Conservation (phyloP, 2,113 vertebrate species). For the Notechis scutatus region DNA sequence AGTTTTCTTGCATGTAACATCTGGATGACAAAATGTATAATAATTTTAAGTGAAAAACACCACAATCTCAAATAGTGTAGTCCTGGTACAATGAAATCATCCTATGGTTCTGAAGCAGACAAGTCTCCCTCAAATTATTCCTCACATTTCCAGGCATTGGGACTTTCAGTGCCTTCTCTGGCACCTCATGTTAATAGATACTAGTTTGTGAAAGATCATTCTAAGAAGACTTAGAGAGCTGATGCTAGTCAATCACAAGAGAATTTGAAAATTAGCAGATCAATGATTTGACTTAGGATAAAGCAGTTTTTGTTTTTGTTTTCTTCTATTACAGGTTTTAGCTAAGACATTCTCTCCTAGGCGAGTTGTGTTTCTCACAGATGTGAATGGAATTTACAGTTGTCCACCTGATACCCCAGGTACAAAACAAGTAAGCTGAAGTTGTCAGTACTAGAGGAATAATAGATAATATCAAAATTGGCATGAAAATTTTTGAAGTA, state of each 20-base stretch:
- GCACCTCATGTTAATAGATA: background rate
- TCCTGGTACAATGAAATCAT: background rate
- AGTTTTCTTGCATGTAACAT: background rate
- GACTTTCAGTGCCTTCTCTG: background rate
- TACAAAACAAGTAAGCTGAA: background rate
- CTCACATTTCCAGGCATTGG: background rate
- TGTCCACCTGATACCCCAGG: background rate
- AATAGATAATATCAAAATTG: background rate
- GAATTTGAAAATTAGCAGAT: background rate
- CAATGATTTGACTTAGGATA: background rate
- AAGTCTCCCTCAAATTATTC: background rate
- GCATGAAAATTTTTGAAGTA: background rate
- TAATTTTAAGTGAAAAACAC: background rate
- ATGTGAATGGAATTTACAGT: background rate
- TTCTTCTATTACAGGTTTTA: slow-evolving; percentile 12
- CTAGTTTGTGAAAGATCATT: background rate
- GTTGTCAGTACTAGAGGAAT: background rate
- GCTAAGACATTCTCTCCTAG: background rate
- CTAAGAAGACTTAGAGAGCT: background rate
- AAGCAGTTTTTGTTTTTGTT: background rate
- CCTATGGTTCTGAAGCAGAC: background rate
- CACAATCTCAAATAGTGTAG: background rate
- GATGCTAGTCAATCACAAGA: background rate
- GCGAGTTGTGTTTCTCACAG: slow-evolving; percentile 8
- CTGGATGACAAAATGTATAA: background rate